phyloP scores from a whole-genome alignment of 2,113 vertebrate species.

The Heterochromis multidens region DNA sequence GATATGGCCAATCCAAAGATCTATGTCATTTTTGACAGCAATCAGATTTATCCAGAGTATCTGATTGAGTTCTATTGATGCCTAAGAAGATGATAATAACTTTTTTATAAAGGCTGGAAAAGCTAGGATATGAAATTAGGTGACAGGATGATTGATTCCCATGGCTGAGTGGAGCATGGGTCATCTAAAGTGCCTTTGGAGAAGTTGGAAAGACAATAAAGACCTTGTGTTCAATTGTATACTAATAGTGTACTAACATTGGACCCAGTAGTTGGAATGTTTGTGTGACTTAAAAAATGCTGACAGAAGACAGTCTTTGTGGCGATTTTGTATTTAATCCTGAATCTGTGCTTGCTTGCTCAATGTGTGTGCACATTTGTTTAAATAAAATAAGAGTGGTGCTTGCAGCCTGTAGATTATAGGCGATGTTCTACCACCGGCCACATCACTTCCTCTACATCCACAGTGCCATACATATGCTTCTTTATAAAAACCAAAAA shows the following conservation, averaged over 20 bases:
- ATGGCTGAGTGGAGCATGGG: constrained; percentile 19
- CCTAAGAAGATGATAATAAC: neutral
- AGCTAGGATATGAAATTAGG: neutral
- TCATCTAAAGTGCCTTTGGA: constrained; percentile 68
- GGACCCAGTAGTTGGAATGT: neutral
- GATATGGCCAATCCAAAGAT: constrained; percentile 92
- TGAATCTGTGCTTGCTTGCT: constrained; percentile 30
- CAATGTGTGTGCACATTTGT: constrained; percentile 19
- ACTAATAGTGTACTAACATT: neutral
- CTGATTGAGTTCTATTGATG: constrained; percentile 90
- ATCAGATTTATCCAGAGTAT: constrained; percentile 97
- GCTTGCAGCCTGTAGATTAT: constrained; percentile 29
- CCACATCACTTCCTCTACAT: neutral
- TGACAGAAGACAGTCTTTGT: neutral
- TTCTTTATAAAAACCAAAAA: constrained; percentile 31
- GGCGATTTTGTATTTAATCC: constrained; percentile 10
- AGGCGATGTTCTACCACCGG: neutral
- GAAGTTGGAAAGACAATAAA: constrained; percentile 16
- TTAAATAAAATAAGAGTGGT: constrained; percentile 4
- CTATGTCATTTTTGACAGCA: constrained; percentile 95
- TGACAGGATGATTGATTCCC: neutral
- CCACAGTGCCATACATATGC: constrained; percentile 43
- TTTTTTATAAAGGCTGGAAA: neutral
- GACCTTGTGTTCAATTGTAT: constrained; percentile 21
- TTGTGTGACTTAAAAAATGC: neutral